These are phyloP conservation scores for Lethocerus indicus DNA, from an alignment of 1,140 invertebrate species.

Conservation along the genomic window DNA sequence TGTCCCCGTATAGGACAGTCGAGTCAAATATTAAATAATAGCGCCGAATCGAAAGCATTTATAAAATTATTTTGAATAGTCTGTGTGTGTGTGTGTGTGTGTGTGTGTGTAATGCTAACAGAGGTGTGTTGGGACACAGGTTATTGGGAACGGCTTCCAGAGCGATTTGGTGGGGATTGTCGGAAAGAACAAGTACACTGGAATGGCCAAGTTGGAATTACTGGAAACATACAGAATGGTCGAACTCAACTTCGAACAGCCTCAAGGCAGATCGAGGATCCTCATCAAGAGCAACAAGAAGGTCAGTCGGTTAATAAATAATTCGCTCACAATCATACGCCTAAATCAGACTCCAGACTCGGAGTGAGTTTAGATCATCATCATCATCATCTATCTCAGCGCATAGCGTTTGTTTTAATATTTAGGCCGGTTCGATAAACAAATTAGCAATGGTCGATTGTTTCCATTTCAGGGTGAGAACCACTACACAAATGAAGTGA, in stretches of 20 bases:
- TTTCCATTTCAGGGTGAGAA: constrained; percentile 8
- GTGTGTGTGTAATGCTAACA: too few species aligned
- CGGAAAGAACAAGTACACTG: constrained; percentile 26
- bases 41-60: not conserved
- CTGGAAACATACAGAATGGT: constrained; percentile 22
- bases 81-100: too few species aligned
- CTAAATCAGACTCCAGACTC: not conserved
- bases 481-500: constrained; percentile 7
- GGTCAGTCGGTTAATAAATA: not conserved
- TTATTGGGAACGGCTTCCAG: constrained; percentile 28
- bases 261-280: constrained; percentile 16
- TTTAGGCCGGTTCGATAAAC: too few species aligned
- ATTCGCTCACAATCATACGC: not conserved
- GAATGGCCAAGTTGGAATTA: constrained; percentile 26
- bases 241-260: constrained; percentile 14
- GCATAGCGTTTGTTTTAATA: not conserved
- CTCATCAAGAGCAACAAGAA: constrained; percentile 14
- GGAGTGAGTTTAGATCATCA: not conserved
- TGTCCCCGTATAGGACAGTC: too few species aligned
- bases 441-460: too few species aligned
- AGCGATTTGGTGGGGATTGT: constrained; percentile 25
- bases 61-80: too few species aligned
- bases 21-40: too few species aligned
- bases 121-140: too few species aligned
- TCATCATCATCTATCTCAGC: not conserved